Conservation (phyloP, 2,888 invertebrate genomes). For the Galeopsomyia nigrocyanea region DNA sequence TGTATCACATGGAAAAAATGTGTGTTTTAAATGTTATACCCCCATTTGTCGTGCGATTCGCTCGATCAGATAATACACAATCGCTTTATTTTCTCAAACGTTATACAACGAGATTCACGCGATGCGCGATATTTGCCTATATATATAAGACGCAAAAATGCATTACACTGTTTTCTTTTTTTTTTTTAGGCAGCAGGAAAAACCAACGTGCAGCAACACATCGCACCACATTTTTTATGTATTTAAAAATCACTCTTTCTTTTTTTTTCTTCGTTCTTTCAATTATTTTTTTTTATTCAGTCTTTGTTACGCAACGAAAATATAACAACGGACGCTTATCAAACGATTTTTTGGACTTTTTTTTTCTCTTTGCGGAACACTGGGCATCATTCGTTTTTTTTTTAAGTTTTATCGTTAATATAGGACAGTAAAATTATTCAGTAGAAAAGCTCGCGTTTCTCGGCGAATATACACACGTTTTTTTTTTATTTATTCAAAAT, state of each 20-base stretch:
- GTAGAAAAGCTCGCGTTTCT: slow-evolving; percentile 48
- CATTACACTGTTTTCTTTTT: neutral
- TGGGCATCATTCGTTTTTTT: slow-evolving; percentile 15
- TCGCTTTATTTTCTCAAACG: slow-evolving; percentile 16
- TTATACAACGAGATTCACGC: slow-evolving; percentile 35
- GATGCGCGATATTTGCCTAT: slow-evolving; percentile 14
- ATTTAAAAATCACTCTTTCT: too few species aligned
- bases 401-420: neutral
- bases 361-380: neutral
- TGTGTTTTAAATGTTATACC: slow-evolving; percentile 24
- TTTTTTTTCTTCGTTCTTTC: neutral
- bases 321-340: slow-evolving; percentile 34
- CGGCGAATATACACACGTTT: slow-evolving; percentile 38
- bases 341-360: slow-evolving; percentile 5
- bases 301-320: slow-evolving; percentile 41
- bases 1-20: slow-evolving; percentile 45
- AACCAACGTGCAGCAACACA: slow-evolving; percentile 25
- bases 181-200: slow-evolving; percentile 12
- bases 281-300: slow-evolving; percentile 35
- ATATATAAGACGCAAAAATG: slow-evolving; percentile 2
- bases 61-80: slow-evolving; percentile 19
- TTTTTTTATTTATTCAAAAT: slow-evolving; percentile 41
- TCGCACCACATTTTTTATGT: neutral
- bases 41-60: slow-evolving; percentile 17
- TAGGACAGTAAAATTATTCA: slow-evolving; percentile 42